Evolutionary conservation across 2,888 invertebrate species (phyloP), one percentile per base, ranked within the genome.

Genomic region (Eupeodes luniger): DNA sequence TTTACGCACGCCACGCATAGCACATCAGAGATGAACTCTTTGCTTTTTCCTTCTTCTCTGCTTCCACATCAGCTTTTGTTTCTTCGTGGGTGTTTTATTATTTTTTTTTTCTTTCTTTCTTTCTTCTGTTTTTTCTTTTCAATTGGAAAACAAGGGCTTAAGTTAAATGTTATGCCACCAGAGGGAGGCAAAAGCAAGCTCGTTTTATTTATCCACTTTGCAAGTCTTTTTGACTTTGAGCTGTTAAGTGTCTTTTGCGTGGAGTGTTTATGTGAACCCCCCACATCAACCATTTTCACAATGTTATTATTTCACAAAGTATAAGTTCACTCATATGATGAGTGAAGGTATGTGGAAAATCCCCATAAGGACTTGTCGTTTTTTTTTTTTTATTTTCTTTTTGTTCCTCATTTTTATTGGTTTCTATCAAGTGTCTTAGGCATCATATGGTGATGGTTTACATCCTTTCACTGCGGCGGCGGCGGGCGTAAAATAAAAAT

Each of bases 151-250:
- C 72, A 66, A 81, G 84, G 81, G 57, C 76, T 84, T 84, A 77
- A 76, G 79, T 87, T 80, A 80, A 83, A 80, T 84, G 80, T 70
- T 55, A 69, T 61, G 53, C 59, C 76, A 64, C 59, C 64, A 76
- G 57, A 40, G 57, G 47, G 74, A 57, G 51, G 66, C 64, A 47
- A 51, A 36, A 59, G 74, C 47, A 11, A 83, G 59, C 69, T 82
- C 82, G 74, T 88, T 88, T 85, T 88, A 88, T 88, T 88, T 88
- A 88, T 88, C 88, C 88, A 88, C 88, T 88, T 88, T 88, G 85
- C 74, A 61, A 88, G 85, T 85, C 82, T 74, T 88, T 88, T 88
- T 85, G 88, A 88, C 88, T 85, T 85, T 88, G 81, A 88, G 84
- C 81, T 81, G 88, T 85, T 88, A 84, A 84, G 87, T 88, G 81